Evolutionary conservation across 1,140 invertebrate species (phyloP).

Genomic region (Nasonia longicornis): DNA sequence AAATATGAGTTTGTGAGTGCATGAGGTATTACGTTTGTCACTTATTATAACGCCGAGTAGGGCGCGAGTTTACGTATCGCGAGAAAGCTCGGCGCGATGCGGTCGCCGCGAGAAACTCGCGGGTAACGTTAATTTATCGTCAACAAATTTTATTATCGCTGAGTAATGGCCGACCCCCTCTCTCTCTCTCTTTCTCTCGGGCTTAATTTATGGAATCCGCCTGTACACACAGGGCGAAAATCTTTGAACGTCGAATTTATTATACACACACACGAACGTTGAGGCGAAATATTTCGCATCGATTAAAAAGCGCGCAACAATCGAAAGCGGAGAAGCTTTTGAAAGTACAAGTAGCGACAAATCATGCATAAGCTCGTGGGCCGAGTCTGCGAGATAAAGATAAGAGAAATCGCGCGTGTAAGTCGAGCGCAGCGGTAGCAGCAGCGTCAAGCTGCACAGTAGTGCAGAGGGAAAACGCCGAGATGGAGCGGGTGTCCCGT

Average conservation of each 20-base stretch:
- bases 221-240: not conserved
- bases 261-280: not conserved
- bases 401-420: constrained; percentile 36
- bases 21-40: constrained; percentile 32
- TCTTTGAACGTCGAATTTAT: too few relatives aligned
- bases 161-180: not conserved
- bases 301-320: not conserved
- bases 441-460: not conserved
- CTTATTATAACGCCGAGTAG: not conserved
- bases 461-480: not conserved
- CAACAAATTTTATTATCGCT: not conserved
- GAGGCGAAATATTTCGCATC: not conserved
- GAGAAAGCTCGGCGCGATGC: not conserved
- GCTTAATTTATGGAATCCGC: not conserved
- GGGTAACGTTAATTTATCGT: constrained; percentile 30
- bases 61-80: not conserved
- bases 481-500: constrained; percentile 51
- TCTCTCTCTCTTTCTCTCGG: too few relatives aligned
- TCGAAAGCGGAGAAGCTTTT: constrained; percentile 14
- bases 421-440: constrained; percentile 1
- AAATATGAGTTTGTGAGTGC: constrained; percentile 11
- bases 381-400: constrained; percentile 32
- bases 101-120: not conserved
- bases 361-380: constrained; percentile 28
- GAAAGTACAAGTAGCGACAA: constrained; percentile 31